These are phyloP conservation scores for Gonatopus flavifemur DNA, from an alignment of 1,140 invertebrate species.

Conservation along the genomic window DNA sequence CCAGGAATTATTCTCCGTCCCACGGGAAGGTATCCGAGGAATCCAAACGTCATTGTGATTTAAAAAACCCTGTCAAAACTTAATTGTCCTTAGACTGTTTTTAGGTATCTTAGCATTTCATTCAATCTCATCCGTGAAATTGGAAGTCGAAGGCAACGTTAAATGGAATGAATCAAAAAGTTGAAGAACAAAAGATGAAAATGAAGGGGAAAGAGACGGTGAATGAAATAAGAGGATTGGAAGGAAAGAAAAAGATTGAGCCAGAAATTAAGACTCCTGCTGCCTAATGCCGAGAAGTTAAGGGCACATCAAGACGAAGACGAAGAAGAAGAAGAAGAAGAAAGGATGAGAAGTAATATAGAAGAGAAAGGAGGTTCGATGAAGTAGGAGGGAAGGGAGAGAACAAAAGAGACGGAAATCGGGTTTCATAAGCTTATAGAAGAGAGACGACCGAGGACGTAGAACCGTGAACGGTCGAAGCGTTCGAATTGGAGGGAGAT, in stretches of 20 bases:
- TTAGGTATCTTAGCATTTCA: too few relatives aligned
- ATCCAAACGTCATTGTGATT: too few relatives aligned
- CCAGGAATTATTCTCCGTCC: too few relatives aligned
- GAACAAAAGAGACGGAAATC: neutral
- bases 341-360: slow-evolving; percentile 17
- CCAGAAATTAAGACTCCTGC: slow-evolving; percentile 22
- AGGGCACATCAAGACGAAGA: slow-evolving; percentile 4
- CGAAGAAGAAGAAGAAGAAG: slow-evolving; percentile 16
- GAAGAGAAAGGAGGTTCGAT: slow-evolving; percentile 15
- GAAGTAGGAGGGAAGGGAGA: slow-evolving; percentile 1
- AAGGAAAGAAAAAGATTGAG: slow-evolving; percentile 6
- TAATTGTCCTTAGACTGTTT: too few relatives aligned
- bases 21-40: too few relatives aligned
- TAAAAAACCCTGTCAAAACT: too few relatives aligned
- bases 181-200: slow-evolving; percentile 7
- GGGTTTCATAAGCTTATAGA: too few relatives aligned
- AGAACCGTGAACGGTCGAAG: slow-evolving; percentile 1
- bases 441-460: slow-evolving; percentile 6
- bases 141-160: too few relatives aligned
- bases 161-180: too few relatives aligned
- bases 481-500: neutral
- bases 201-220: slow-evolving; percentile 7
- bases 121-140: too few relatives aligned
- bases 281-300: too few relatives aligned
- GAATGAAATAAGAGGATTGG: slow-evolving; percentile 1